Base-by-base conservation (phyloP, 2,888 invertebrate species). In the Amitus sp. region DNA sequence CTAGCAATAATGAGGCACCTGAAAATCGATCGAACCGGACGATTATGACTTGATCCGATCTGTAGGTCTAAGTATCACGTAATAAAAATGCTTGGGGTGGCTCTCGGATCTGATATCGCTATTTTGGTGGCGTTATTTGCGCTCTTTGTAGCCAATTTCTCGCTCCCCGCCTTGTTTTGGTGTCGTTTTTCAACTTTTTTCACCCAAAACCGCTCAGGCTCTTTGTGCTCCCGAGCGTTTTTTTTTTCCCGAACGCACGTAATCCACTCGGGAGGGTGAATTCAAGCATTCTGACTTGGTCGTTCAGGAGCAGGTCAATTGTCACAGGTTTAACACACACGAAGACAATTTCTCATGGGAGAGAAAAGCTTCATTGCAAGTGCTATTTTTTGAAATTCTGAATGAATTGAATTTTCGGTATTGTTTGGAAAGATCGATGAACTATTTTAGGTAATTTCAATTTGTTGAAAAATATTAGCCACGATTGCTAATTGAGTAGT, bases 141-240 rank as follows among this genome's bases (percentile, higher is more conserved):
- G 66, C 72, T 74, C 74, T 77, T 79, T 79, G 78, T 77, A 72
- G 73, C 66, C 76, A 75, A 81, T 82, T 79, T 80, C 74, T 72
- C 77, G 76, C 71, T 72, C 68, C 65, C 71, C 73, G 73, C 75
- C 76, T 77, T 79, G 75, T 82, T 82, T 82, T 78, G 80, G 80
- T 82, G 78, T 81, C 80, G 77, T 73, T 82, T 82, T 82, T 82
- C 80, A 76, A 73, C 73, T 74, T 77, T 82, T 82, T 82, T 77
- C 78, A 75, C 82, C 82, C 76, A 82, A 82, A 80, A 80, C 67
- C 77, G 74, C 74, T 76, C 74, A 65, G 71, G 62, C 59, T 64
- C 69, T 66, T 79, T 78, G 73, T 79, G 55, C 52, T 66, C 60
- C 59, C 68, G 70, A 68, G 72, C 69, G 69, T 62, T 65, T 70